Percentiles rank a stretch among this genome's conserved stretches.
These are phyloP conservation scores for Mythimna pallens DNA, from an alignment of 2,888 invertebrate species.

Conservation along the genomic window DNA sequence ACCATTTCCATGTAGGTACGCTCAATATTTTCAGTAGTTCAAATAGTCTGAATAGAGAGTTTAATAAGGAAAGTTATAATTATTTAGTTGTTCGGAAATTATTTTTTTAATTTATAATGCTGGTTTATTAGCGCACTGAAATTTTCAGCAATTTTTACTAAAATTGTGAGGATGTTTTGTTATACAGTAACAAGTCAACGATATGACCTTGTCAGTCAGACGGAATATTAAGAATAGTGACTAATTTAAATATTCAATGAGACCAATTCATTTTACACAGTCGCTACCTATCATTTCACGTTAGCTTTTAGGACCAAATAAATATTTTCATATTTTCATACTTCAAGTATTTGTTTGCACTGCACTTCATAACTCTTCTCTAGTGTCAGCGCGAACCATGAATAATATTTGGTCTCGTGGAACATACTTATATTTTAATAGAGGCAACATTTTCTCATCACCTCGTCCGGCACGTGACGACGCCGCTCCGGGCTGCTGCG, in stretches of 20 bases:
- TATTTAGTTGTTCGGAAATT: not conserved
- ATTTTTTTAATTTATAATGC: not conserved
- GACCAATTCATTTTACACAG: not conserved
- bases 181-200: not conserved
- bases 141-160: not conserved
- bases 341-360: not conserved
- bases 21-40: constrained; percentile 1
- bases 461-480: constrained; percentile 29
- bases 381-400: constrained; percentile 4
- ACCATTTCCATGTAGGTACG: not conserved
- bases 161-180: not conserved
- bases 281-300: not conserved
- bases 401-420: constrained; percentile 25
- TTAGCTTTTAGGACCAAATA: not conserved
- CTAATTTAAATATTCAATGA: not conserved
- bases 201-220: too few relatives aligned
- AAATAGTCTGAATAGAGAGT: not conserved
- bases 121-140: not conserved
- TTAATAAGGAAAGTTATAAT: constrained; percentile 1
- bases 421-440: constrained; percentile 27
- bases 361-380: not conserved
- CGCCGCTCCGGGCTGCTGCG: not conserved
- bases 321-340: not conserved
- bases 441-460: constrained; percentile 45
- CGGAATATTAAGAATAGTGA: not conserved